These are phyloP conservation scores for Bufo gargarizans DNA, from an alignment of 2,113 vertebrate genomes.

Conservation along the genomic window DNA sequence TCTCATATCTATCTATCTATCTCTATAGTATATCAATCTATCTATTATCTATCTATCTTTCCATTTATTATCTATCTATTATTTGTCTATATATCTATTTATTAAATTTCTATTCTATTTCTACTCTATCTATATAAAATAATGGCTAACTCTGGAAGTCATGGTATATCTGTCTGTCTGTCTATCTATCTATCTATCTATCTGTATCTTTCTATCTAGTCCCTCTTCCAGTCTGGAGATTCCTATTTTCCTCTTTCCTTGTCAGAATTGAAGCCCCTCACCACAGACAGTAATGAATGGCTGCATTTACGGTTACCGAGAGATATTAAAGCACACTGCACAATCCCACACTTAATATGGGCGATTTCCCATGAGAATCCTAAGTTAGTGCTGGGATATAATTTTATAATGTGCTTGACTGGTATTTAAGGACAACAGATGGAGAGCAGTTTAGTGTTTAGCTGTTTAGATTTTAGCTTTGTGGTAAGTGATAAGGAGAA, in stretches of 20 bases:
- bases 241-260: background rate
- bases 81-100: too few relatives aligned
- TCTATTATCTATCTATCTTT: background rate
- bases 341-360: slow-evolving; percentile 56
- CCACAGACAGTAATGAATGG: slow-evolving; percentile 5
- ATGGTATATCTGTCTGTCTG: background rate
- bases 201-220: background rate
- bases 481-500: background rate
- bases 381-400: slow-evolving; percentile 79
- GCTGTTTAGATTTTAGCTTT: slow-evolving; percentile 81
- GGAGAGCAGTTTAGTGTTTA: slow-evolving; percentile 92
- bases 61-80: background rate
- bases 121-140: background rate
- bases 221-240: background rate
- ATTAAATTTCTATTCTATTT: too few relatives aligned
- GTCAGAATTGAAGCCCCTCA: background rate
- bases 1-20: background rate
- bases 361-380: slow-evolving; percentile 75
- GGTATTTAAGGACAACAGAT: slow-evolving; percentile 84
- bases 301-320: background rate
- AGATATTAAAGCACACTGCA: slow-evolving; percentile 30
- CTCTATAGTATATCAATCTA: background rate
- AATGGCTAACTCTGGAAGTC: too few relatives aligned
- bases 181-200: background rate
- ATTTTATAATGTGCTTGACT: slow-evolving; percentile 85